Base-by-base conservation (phyloP, 2,113 vertebrate genomes). In the Hippocampus barbouri region DNA sequence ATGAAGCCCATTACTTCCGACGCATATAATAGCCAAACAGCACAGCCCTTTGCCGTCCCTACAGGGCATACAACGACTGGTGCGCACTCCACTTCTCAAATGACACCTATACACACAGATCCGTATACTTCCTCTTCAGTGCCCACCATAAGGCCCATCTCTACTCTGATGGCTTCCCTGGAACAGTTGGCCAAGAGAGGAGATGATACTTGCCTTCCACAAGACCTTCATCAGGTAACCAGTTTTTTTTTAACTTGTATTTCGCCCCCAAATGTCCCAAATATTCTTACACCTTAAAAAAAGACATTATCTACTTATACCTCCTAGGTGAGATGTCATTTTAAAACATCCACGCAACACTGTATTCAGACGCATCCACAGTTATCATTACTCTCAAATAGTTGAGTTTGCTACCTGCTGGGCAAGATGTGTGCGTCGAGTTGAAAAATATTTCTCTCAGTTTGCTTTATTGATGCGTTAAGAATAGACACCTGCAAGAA, bases 191-290 rank as follows among this genome's bases (percentile, higher is more conserved):
- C 81, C 73, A 78, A 87, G 68, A 85, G 76, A 74, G 89, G 86
- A 67, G 92, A 92, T 53, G 86, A 91, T 27, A 38, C 79, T 59
- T 82, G 83, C 67, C 86, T 93, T 68, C 92, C 92, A 57, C 88
- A 88, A 54, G 80, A 86, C 73, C 88, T 93, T 59, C 92, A 93
- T 77, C 89, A 92, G 91, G 92, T 93, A 83, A 79, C 9, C 30
- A 45, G 9, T 14, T 59, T 81, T 5, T 38, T 38, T 34, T 5
- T 34, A 30, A 38, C 34, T 38, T 38, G 34, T 45, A 18, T 51
- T 16, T 57, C 34, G 61, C 59, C 34, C 61, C 21, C 47, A 41
- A 10, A 41, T 68, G 23, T 57, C 40, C 34, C n/a, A 15, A 57
- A 25, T 57, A 9, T 4, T 47, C 45, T 47, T 45, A 0, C 12